Evolutionary conservation across 2,888 invertebrate genomes (phyloP), one percentile per base, ranked within the genome.

Genomic region (Morpho deidamia): DNA sequence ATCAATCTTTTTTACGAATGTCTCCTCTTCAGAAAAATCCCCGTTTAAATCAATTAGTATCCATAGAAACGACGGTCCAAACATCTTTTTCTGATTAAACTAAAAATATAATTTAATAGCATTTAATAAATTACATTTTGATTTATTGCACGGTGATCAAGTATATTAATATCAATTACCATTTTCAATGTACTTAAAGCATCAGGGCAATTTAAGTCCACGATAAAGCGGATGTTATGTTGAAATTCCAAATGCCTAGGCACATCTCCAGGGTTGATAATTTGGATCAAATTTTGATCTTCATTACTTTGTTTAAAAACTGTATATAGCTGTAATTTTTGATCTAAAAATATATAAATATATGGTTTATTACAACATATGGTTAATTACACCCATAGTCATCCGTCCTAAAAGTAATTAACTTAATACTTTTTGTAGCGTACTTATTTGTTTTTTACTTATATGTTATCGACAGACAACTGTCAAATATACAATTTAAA

Each of bases 121-220:
- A 42, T 39, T 40, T 14, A 37, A 11, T 23, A 43, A 8, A 23
- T 23, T n/a, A 23, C 23, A 23, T 23, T 23, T 2, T 1, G 1
- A 4, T 14, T 23, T 23, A n/a, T n/a, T 23, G 23, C 3, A 23
- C 23, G 5, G 23, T 23, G 23, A 23, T n/a, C n/a, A n/a, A n/a
- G n/a, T n/a, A n/a, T n/a, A 49, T 35, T 35, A 11, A 11, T 43
- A 37, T 14, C 14, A 35, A 94, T 91, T 2, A 95, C 95, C 61
- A 95, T 93, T 62, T 71, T 57, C 12, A 84, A 69, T 56, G 73
- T 74, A 2, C 58, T 35, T 1, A 61, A 47, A 34, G 74, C 68
- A 55, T 78, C 65, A 7, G 73, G 70, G 61, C 88, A 88, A 4
- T 58, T 62, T 2, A 85, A 59, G 61, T 88, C 83, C 2, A 69